Evolutionary conservation across 1,140 invertebrate species (phyloP), one percentile per base, ranked within the genome.

Genomic region (Heliconius nattereri): DNA sequence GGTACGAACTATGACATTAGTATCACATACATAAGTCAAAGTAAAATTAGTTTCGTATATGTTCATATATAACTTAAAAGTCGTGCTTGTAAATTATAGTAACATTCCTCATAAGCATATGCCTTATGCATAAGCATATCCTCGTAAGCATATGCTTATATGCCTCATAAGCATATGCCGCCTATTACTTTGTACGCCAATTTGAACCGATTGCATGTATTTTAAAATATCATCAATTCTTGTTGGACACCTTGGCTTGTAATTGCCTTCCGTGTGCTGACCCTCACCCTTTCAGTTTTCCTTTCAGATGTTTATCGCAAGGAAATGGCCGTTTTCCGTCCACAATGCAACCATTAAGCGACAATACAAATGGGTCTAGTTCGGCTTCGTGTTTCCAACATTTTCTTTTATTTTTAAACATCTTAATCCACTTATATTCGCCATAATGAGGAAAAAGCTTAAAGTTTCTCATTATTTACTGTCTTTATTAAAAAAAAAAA

Each of bases 291-390:
- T 94, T 93, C 91, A 92, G 91, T 81, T 82, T 85, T 86, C 87
- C 90, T 93, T 94, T 93, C 89, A 92, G 92, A 94, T 94, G 91
- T 89, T 90, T 93, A 94, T 94, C 92, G 90, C 86, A 87, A 94
- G 92, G 92, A 94, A 94, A 94, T 94, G 91, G 89, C 85, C 92
- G 90, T 90, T 94, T 94, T 94, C 92, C 92, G 92, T 90, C 91
- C 91, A 92, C 91, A 93, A 92, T 87, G 85, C 86, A 80, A 82
- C 90, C 92, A 94, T 94, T 94, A 94, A 86, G 85, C 87, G 86
- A 92, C 91, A 92, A 91, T 91, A 85, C 88, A 90, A 94, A 94
- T 92, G 92, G 92, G 88, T 86, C 83, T 89, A 89, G 84, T 91
- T 88, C 81, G 83, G 74, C 83, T 86, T 84, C 79, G 79, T 82